These are phyloP conservation scores for Poeciliopsis paucimaculata DNA, from an alignment of 2,797 vertebrate genomes.

Conservation along the genomic window DNA sequence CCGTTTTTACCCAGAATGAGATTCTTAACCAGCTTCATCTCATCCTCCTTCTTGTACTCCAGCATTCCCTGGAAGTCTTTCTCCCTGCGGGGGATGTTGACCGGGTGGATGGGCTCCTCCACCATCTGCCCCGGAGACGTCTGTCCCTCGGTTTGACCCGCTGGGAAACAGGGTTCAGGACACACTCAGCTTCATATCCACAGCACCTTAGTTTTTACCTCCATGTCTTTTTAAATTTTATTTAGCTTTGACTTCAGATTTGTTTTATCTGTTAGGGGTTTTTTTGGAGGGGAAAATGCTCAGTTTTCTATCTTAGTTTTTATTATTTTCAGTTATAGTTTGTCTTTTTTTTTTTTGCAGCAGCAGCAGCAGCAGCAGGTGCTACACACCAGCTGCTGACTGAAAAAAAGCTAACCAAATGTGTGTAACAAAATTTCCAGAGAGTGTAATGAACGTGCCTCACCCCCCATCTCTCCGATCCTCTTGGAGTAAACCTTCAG, in stretches of 20 bases:
- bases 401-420: too few relatives aligned
- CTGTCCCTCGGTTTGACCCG: conserved; percentile 90
- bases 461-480: conserved; percentile 97
- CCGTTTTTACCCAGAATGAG: conserved; percentile 90
- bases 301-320: too few relatives aligned
- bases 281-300: too few relatives aligned
- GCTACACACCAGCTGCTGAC: too few relatives aligned
- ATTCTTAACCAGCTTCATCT: conserved; percentile 95
- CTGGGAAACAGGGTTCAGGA: conserved; percentile 46
- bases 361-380: too few relatives aligned
- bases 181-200: conserved; percentile 5
- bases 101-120: conserved; percentile 94
- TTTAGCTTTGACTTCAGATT: too few relatives aligned
- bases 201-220: neutral
- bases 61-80: conserved; percentile 99
- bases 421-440: too few relatives aligned
- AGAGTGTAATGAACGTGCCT: neutral
- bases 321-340: too few relatives aligned
- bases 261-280: too few relatives aligned
- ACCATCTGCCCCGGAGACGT: conserved; percentile 95
- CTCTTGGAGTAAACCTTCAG: conserved; percentile 98
- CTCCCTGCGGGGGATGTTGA: conserved; percentile 96
- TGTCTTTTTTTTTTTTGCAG: too few relatives aligned
- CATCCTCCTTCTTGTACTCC: conserved; percentile 98
- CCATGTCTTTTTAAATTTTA: too few relatives aligned